Percentiles rank a stretch among this genome's conserved stretches.
These are phyloP conservation scores for Anomalospiza imberbis DNA, from an alignment of 2,797 vertebrate genomes.

Conservation along the genomic window DNA sequence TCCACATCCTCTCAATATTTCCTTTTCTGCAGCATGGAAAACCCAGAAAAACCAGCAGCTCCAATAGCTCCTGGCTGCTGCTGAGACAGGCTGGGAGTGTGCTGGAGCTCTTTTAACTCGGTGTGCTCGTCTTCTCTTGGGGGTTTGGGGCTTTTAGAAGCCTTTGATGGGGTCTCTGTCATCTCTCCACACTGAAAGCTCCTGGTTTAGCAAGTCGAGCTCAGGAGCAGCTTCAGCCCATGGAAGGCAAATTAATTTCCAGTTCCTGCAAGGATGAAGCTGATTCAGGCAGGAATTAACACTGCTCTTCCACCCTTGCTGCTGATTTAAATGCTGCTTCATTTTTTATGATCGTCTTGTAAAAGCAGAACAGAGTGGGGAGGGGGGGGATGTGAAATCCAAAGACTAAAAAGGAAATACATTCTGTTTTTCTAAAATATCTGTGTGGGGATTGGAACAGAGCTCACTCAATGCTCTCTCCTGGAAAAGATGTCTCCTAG, in stretches of 20 bases:
- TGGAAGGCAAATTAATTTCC: background rate
- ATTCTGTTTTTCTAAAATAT: background rate
- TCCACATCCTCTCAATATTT: background rate
- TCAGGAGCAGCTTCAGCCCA: background rate
- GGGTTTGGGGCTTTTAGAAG: background rate
- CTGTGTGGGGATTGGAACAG: background rate
- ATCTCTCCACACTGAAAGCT: background rate
- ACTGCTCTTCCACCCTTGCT: background rate
- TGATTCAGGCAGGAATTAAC: background rate
- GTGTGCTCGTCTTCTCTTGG: rapidly evolving
- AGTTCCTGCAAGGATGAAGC: background rate
- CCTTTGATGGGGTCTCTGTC: background rate
- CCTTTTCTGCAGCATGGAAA: background rate
- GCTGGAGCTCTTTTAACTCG: background rate
- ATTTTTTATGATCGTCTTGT: background rate
- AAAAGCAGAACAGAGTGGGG: background rate
- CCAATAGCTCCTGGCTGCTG: background rate
- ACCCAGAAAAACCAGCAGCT: background rate
- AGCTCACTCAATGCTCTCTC: background rate
- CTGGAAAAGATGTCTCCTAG: background rate
- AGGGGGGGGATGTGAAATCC: rapidly evolving
- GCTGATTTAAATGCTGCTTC: background rate
- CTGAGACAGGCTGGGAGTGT: background rate
- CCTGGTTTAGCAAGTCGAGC: background rate
- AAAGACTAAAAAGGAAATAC: background rate